Evolutionary conservation across 1,140 invertebrate species (phyloP), one percentile per base, ranked within the genome.

Genomic region (Camponotus vicinus): DNA sequence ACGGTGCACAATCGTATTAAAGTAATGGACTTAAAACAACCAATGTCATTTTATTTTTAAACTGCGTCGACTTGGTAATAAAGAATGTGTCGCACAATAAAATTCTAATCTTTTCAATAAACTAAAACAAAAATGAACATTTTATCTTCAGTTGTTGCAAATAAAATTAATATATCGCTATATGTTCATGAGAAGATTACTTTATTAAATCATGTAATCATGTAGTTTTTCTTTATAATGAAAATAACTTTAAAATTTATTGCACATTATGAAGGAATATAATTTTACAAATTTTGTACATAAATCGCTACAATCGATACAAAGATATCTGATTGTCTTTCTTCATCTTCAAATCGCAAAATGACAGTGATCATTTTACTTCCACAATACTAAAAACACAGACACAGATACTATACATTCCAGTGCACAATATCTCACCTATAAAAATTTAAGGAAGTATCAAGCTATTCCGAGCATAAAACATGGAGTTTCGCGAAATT

Each of bases 41-140:
- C 79, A 45, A 42, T 45, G 52, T 82, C 67, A 82, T 73, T 82
- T 8, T 3, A 59, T 18, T 61, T 57, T 40, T n/a, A 73, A 82
- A 82, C 0, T 9, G 15, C 49, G n/a, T 45, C 15, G 4, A 73
- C 27, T 82, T 49, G 18, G 0, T 69, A 21, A 52, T 9, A 66
- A 40, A 79, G n/a, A 37, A 27, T 40, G 9, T 55, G 18, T 34
- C 42, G 15, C 49, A 18, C 3, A 40, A 27, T 27, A 27, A 27
- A 27, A 27, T 52, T 34, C 5, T 49, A 27, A n/a, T 45, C 3
- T 4, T 55, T 55, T 55, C 8, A 52, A 27, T 11, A n/a, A 78
- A 64, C 21, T 32, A 70, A 18, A 52, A 18, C 2, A 40, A n/a
- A 40, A 8, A 55, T 7, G 15, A 37, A 6, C 0, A 1, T 55